Evolutionary conservation across 2,797 vertebrate genomes (phyloP).

Genomic region (Falco concolor): DNA sequence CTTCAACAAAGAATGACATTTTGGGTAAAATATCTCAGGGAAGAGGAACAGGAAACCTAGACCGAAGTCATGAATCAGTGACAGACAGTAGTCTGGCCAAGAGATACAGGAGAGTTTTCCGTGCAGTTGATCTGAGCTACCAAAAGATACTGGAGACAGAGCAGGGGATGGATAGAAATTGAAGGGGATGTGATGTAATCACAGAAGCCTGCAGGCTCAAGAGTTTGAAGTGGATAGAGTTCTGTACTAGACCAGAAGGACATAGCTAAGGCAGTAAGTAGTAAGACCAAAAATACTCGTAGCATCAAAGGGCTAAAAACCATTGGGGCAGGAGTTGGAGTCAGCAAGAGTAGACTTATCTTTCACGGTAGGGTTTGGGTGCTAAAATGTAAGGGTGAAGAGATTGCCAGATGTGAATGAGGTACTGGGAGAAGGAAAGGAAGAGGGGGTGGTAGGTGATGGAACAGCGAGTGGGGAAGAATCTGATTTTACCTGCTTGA

Average conservation of each 20-base stretch:
- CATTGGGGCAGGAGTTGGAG: background rate
- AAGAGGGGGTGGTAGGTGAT: background rate
- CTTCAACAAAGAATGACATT: background rate
- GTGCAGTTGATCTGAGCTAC: background rate
- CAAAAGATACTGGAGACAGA: background rate
- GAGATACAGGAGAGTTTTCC: background rate
- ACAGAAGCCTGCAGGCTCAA: background rate
- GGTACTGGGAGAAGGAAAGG: background rate
- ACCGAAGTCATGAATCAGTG: background rate
- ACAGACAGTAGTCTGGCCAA: background rate
- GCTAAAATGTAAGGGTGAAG: background rate
- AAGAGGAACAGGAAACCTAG: background rate
- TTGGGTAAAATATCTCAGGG: background rate
- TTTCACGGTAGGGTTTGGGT: background rate
- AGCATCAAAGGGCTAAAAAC: background rate
- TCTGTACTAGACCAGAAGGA: background rate
- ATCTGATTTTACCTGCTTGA: background rate
- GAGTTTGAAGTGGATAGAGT: background rate
- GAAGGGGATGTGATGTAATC: background rate
- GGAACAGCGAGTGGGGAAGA: background rate
- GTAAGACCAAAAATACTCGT: background rate
- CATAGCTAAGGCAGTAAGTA: background rate
- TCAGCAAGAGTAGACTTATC: background rate
- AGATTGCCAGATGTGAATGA: background rate
- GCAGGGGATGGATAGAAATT: background rate